A percentile compares a stretch with the other conserved stretches of the same genome.
Conservation (phyloP, 2,797 vertebrate genomes). For the Acanthurus leucopareius region DNA sequence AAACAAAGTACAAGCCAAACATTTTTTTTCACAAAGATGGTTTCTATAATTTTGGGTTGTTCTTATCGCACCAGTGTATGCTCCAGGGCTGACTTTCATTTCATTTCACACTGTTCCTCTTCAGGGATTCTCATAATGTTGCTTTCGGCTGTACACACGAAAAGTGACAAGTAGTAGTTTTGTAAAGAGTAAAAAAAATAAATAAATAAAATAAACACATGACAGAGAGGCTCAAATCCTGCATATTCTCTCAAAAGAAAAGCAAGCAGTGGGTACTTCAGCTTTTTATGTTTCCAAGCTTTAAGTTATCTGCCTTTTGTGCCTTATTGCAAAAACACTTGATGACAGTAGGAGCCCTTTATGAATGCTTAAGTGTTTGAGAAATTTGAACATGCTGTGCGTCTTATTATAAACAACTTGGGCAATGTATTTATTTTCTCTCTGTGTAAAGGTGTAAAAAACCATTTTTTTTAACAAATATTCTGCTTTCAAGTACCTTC, state of each 20-base stretch:
- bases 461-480: slow-evolving; percentile 3
- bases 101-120: too few species aligned
- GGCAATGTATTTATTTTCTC: background rate
- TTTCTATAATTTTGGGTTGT: too few species aligned
- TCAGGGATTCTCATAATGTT: background rate
- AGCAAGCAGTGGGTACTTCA: background rate
- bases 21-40: too few species aligned
- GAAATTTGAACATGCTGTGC: slow-evolving; percentile 1
- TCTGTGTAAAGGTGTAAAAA: slow-evolving; percentile 3
- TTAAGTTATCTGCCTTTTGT: background rate
- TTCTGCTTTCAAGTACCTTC: slow-evolving; percentile 30
- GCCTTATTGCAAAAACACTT: background rate
- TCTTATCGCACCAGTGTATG: too few species aligned
- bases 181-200: too few species aligned
- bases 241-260: background rate
- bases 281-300: background rate
- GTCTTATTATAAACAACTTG: background rate
- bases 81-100: too few species aligned
- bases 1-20: too few species aligned
- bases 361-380: background rate
- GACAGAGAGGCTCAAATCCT: background rate
- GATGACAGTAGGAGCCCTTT: background rate
- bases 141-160: background rate
- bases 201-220: background rate
- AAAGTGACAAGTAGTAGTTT: background rate